Percentiles rank a stretch among this genome's conserved stretches.
phyloP scores from a whole-genome alignment of 2,797 vertebrate species.

The Iguana delicatissima region DNA sequence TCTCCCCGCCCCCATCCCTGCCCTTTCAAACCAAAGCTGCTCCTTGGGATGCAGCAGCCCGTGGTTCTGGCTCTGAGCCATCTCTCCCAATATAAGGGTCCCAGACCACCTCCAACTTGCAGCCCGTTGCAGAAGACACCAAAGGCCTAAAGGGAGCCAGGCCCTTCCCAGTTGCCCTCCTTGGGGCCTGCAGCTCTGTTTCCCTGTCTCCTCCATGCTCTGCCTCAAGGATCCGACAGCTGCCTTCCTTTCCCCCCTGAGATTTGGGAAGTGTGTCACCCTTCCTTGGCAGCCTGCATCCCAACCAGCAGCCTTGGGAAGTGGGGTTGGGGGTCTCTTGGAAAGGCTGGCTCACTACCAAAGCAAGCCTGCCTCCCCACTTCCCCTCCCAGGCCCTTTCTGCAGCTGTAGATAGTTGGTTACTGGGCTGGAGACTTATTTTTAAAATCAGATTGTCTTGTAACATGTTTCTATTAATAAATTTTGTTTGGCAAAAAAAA shows the following conservation, averaged over 20 bases:
- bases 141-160: not conserved
- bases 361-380: not conserved
- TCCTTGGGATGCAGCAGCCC: not conserved
- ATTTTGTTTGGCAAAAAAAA: slow-evolving; percentile 20
- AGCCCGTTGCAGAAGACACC: not conserved
- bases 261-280: not conserved
- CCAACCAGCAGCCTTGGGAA: not conserved
- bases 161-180: too few relatives aligned
- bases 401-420: slow-evolving; percentile 6
- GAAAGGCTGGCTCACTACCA: not conserved
- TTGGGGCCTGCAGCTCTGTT: too few relatives aligned
- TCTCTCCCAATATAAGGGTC: not conserved
- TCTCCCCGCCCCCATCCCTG: not conserved
- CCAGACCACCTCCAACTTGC: not conserved
- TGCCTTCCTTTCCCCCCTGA: not conserved
- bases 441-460: slow-evolving; percentile 8
- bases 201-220: not conserved
- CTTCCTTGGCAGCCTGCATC: not conserved
- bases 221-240: not conserved
- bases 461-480: slow-evolving; percentile 50
- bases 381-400: not conserved
- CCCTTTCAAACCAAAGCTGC: slow-evolving; percentile 22
- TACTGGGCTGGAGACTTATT: not conserved
- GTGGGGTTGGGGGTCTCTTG: not conserved
- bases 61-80: not conserved